Evolutionary conservation across 2,888 invertebrate genomes (phyloP), one percentile per base, ranked within the genome.

Genomic region (Notodonta ziczac): DNA sequence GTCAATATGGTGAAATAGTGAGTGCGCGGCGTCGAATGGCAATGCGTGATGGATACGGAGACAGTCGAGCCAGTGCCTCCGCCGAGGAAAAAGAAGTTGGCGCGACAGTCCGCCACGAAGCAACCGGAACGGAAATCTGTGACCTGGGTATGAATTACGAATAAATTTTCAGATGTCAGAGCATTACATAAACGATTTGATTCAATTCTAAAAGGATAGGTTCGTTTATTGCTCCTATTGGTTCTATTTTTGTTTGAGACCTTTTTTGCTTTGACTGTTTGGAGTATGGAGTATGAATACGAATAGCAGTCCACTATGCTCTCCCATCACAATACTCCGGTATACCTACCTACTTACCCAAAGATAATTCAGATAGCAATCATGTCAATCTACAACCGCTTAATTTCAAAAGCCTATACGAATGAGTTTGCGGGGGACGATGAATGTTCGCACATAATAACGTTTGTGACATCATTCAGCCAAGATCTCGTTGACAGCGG

Each of bases 31-130:
- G 60, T 69, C 74, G 71, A 73, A 76, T 76, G 80, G 76, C 75
- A 72, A 66, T 68, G 63, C 57, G 62, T 66, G 65, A 90, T 90
- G 91, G 79, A 85, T 68, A 76, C 73, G 65, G 77, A 69, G 67
- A 69, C 74, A 70, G 77, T n/a, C n/a, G 42, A 9, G 12, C 93
- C 94, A 12, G 88, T 94, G 63, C 91, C 94, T 57, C 94, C 94
- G 59, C 94, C 94, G 58, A 82, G 94, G 65, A 77, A 86, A 69
- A 94, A 94, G 83, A 92, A 90, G 74, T 77, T 92, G 63, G 94
- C 94, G 6, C 87, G 90, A 16, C 75, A 88, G 65, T 88, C 89
- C 4, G 87, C 87, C 59, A 77, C 81, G 57, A 87, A 84, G 73
- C 86, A 86, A 53, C 83, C 82, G 57, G 86, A 87, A 57, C 84